phyloP scores from a whole-genome alignment of 2,797 vertebrate species.

The Myripristis murdjan region DNA sequence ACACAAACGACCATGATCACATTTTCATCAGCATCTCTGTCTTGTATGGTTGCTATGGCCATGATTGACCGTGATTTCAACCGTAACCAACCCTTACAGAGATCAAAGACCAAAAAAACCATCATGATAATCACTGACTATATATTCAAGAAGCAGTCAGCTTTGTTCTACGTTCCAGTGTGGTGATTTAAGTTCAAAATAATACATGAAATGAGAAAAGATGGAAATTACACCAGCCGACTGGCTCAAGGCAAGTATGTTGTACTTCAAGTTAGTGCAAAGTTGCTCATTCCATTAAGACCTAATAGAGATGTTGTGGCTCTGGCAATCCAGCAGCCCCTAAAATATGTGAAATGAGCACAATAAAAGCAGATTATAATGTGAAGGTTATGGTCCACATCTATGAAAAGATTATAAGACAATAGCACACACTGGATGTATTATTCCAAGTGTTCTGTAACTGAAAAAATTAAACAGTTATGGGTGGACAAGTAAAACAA shows the following conservation, averaged over 20 bases:
- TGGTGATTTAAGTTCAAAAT: slow-evolving; percentile 50
- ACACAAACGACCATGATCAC: slow-evolving; percentile 39
- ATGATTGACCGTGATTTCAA: slow-evolving; percentile 54
- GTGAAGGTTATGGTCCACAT: not conserved
- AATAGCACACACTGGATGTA: not conserved
- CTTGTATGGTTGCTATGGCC: slow-evolving; percentile 63
- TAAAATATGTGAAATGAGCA: slow-evolving; percentile 16
- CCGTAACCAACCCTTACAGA: slow-evolving; percentile 41
- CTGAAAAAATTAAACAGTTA: slow-evolving; percentile 17
- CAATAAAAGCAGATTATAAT: not conserved
- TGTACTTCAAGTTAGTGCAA: slow-evolving; percentile 43
- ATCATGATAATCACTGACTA: slow-evolving; percentile 59
- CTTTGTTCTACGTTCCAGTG: slow-evolving; percentile 49
- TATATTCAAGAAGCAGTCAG: slow-evolving; percentile 50
- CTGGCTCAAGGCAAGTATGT: not conserved
- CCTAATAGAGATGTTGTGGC: slow-evolving; percentile 20
- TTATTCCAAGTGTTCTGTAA: too few species aligned
- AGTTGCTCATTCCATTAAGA: slow-evolving; percentile 4
- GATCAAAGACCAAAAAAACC: slow-evolving; percentile 44
- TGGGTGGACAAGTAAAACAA: slow-evolving; percentile 23
- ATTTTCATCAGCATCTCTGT: slow-evolving; percentile 59
- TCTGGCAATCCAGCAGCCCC: slow-evolving; percentile 15
- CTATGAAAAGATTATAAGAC: not conserved
- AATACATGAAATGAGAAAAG: slow-evolving; percentile 48
- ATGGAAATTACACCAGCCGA: slow-evolving; percentile 37